Evolutionary conservation across 2,113 vertebrate species (phyloP).

Genomic region (Butorides virescens): DNA sequence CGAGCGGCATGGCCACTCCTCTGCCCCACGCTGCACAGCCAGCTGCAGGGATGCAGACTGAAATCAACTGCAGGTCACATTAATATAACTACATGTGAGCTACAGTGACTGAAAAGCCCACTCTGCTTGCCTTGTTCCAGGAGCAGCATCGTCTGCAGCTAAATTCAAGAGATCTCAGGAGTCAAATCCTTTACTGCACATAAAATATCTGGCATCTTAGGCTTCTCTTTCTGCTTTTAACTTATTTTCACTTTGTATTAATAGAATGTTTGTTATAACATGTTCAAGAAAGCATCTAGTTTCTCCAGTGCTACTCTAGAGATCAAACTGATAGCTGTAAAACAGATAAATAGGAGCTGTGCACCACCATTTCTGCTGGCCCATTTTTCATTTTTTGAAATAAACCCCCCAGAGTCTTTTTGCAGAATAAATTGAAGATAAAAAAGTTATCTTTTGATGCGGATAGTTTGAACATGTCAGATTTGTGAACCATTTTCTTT

Average conservation of each 20-base stretch:
- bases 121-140: neutral
- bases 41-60: neutral
- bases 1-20: rapidly evolving
- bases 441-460: constrained; percentile 73
- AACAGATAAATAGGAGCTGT: constrained; percentile 75
- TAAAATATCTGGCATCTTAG: constrained; percentile 31
- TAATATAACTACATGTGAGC: rapidly evolving
- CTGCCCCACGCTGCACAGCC: neutral
- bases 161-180: neutral
- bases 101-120: neutral
- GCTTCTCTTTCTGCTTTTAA: constrained; percentile 51
- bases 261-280: constrained; percentile 19
- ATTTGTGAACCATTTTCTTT: constrained; percentile 68
- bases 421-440: constrained; percentile 76
- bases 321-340: constrained; percentile 72
- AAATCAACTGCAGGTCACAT: neutral
- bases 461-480: constrained; percentile 69
- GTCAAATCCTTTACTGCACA: neutral
- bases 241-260: constrained; percentile 59
- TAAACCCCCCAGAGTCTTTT: constrained; percentile 74
- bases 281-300: constrained; percentile 47
- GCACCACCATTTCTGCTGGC: constrained; percentile 29
- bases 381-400: constrained; percentile 79
- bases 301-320: constrained; percentile 57
- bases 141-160: neutral